phyloP scores from a whole-genome alignment of 2,888 invertebrate species.

The Entomobrya multifasciata region DNA sequence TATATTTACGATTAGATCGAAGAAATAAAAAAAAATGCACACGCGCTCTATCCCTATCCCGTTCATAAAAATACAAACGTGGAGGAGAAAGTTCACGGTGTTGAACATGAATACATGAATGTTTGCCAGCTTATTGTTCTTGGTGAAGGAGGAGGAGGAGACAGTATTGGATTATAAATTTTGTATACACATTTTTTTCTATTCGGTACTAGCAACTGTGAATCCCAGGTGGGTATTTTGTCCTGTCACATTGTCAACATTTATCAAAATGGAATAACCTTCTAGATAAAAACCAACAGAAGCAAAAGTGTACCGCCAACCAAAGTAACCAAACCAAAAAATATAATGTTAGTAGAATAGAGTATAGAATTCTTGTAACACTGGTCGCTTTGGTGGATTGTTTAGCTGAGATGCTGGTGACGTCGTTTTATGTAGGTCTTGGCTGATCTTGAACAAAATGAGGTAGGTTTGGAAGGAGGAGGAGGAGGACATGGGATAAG shows the following conservation, averaged over 20 bases:
- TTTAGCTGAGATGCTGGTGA: not conserved
- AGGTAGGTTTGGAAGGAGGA: no score
- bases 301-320: not conserved
- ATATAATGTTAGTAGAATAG: not conserved
- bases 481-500: no score
- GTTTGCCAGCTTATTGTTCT: no score
- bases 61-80: not conserved
- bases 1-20: slow-evolving; percentile 36
- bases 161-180: slow-evolving; percentile 8
- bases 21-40: not conserved
- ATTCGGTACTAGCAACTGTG: slow-evolving; percentile 1
- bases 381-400: not conserved
- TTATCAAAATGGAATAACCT: slow-evolving; percentile 62
- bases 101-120: not conserved
- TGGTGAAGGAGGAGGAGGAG: no score
- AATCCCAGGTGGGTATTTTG: slow-evolving; percentile 67
- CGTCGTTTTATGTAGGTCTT: no score
- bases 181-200: not conserved
- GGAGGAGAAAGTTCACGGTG: not conserved
- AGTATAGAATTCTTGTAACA: not conserved
- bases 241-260: slow-evolving; percentile 64
- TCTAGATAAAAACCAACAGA: not conserved
- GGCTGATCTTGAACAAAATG: no score
- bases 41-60: no score
- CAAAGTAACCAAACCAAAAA: not conserved